These are phyloP conservation scores for Aethes cnicana DNA, from an alignment of 2,888 invertebrate genomes.

Conservation along the genomic window DNA sequence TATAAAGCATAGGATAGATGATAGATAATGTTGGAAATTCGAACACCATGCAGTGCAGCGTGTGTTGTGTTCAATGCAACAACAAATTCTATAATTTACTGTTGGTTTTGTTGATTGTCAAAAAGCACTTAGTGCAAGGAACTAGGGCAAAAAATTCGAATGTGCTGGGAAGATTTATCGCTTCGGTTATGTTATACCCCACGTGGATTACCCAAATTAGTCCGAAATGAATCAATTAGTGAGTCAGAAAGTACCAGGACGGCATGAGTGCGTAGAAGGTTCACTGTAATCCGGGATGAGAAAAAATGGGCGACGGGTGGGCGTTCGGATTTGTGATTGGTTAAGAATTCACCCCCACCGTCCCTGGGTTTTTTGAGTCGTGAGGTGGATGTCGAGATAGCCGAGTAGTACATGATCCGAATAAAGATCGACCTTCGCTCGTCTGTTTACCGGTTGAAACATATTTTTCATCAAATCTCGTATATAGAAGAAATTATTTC, in stretches of 20 bases:
- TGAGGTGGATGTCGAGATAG: no score
- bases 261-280: slow-evolving; percentile 37
- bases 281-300: no score
- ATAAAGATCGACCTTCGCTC: no score
- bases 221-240: slow-evolving; percentile 46
- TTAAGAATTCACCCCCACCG: no score
- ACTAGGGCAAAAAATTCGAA: slow-evolving; percentile 45
- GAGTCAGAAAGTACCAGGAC: slow-evolving; percentile 43
- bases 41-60: slow-evolving; percentile 39
- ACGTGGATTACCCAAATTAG: slow-evolving; percentile 20
- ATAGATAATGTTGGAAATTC: slow-evolving; percentile 9
- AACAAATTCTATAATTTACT: slow-evolving; percentile 25
- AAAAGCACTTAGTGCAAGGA: neutral
- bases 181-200: slow-evolving; percentile 9
- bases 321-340: no score
- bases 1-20: slow-evolving; percentile 24
- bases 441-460: no score
- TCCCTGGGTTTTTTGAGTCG: no score
- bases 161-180: slow-evolving; percentile 6
- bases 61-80: slow-evolving; percentile 44
- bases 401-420: no score
- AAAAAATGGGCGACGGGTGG: no score
- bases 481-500: no score
- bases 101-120: no score
- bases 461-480: no score